Evolutionary conservation across 2,888 invertebrate genomes (phyloP).

Genomic region (Nemapogon koenigi): DNA sequence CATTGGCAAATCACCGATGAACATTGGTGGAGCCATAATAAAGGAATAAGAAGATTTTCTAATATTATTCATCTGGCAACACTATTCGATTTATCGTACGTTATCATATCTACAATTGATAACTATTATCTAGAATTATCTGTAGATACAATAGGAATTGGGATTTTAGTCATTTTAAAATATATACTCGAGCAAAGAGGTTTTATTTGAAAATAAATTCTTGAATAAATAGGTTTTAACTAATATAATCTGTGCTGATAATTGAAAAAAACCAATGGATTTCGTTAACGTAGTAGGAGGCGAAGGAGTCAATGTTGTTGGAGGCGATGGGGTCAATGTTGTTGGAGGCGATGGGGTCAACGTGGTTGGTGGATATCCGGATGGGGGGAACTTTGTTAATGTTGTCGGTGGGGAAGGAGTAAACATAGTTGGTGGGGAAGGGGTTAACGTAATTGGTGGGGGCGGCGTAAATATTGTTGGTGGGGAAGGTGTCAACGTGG

Average conservation of each 20-base stretch:
- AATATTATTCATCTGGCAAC: too few relatives aligned
- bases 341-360: not conserved
- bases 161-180: too few relatives aligned
- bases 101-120: too few relatives aligned
- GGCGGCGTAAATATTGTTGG: constrained; percentile 1
- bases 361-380: not conserved
- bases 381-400: not conserved
- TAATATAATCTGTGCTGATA: not conserved
- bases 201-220: too few relatives aligned
- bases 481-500: not conserved
- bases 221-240: too few relatives aligned
- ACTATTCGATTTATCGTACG: too few relatives aligned
- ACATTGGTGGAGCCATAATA: too few relatives aligned
- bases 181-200: too few relatives aligned
- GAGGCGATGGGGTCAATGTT: not conserved
- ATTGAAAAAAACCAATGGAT: not conserved
- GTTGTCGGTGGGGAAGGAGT: not conserved
- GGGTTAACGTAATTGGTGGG: not conserved
- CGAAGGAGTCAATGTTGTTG: not conserved
- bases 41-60: too few relatives aligned
- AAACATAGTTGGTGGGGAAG: not conserved
- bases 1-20: too few relatives aligned
- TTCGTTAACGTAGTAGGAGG: not conserved
- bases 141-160: too few relatives aligned
- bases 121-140: too few relatives aligned